Percentiles rank a stretch among this genome's conserved stretches.
These are phyloP conservation scores for Luperina testacea DNA, from an alignment of 2,888 invertebrate genomes.

Conservation along the genomic window DNA sequence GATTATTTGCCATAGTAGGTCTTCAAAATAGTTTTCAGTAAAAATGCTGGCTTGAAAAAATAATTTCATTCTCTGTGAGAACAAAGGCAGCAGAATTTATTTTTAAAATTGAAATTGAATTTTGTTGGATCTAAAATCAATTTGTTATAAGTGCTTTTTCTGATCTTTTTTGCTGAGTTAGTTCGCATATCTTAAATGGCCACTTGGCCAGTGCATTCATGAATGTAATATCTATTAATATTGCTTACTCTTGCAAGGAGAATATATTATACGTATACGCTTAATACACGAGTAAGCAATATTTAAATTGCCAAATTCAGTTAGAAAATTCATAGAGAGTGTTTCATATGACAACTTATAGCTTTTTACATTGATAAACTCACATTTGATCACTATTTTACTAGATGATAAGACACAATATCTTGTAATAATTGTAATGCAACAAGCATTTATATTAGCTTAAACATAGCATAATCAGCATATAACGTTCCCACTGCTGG, in stretches of 20 bases:
- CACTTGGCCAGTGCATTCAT: background rate
- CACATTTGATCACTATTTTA: background rate
- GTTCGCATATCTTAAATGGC: background rate
- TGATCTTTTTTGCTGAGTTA: slow-evolving; percentile 4
- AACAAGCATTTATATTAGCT: background rate
- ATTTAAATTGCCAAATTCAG: background rate
- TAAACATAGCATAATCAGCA: too few relatives aligned
- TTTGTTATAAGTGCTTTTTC: slow-evolving; percentile 23
- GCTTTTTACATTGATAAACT: background rate
- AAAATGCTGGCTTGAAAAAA: slow-evolving; percentile 30
- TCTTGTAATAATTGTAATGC: background rate
- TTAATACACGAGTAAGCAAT: background rate
- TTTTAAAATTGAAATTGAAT: slow-evolving; percentile 30
- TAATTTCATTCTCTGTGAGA: slow-evolving; percentile 18
- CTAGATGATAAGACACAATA: background rate
- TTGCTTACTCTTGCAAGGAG: background rate
- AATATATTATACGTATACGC: background rate
- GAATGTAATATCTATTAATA: background rate
- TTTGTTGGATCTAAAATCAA: slow-evolving; percentile 18
- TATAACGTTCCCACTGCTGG: too few relatives aligned
- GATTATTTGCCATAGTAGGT: slow-evolving; percentile 12
- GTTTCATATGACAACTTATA: background rate
- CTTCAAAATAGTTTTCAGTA: slow-evolving; percentile 13
- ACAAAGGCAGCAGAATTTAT: slow-evolving; percentile 7
- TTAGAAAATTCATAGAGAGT: background rate